Evolutionary conservation across 2,113 vertebrate species (phyloP).

Genomic region (Thamnophis sirtalis): DNA sequence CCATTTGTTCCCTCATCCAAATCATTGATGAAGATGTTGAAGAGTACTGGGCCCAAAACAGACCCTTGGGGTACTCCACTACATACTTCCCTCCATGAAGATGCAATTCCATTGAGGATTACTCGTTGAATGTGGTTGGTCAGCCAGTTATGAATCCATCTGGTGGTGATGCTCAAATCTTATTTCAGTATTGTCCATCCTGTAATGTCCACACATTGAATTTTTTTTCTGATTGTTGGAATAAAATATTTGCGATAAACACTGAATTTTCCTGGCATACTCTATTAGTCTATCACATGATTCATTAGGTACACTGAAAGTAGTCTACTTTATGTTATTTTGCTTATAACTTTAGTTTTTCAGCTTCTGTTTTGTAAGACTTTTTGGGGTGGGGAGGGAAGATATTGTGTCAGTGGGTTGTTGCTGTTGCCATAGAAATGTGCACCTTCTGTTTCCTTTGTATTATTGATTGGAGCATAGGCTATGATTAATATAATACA

Average conservation of each 20-base stretch:
- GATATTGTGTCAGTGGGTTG: background rate
- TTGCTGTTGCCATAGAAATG: background rate
- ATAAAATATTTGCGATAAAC: background rate
- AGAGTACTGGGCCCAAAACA: no score
- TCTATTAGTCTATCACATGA: background rate
- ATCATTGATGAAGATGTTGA: no score
- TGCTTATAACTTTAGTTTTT: background rate
- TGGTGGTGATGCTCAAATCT: no score
- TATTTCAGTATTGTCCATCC: background rate
- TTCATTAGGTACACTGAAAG: background rate
- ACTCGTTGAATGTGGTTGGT: no score
- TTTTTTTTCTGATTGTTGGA: background rate
- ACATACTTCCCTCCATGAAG: no score
- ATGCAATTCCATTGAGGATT: no score
- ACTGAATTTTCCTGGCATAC: background rate
- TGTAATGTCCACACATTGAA: background rate
- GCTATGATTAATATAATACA: background rate
- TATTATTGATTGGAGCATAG: background rate
- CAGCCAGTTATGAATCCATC: no score
- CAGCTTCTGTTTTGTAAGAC: background rate
- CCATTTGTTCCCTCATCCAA: no score
- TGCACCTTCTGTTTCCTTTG: background rate
- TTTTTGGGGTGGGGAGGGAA: background rate
- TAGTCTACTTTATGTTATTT: background rate
- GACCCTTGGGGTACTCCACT: no score